These are phyloP conservation scores for Lymantria monacha DNA, from an alignment of 2,888 invertebrate genomes.

Conservation along the genomic window DNA sequence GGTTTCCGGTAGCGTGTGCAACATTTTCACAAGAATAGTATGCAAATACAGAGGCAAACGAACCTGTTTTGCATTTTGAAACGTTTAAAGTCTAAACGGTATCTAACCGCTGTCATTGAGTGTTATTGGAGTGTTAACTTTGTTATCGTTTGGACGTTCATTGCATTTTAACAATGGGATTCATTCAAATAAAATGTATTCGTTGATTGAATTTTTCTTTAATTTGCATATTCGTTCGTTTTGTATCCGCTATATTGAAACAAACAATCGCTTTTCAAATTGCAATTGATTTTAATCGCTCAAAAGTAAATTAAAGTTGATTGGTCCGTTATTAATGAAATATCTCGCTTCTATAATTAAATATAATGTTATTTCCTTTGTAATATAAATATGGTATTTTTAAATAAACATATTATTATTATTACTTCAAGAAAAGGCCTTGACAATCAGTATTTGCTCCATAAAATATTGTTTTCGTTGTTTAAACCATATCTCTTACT, in stretches of 20 bases:
- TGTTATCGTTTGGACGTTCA: conserved; percentile 20
- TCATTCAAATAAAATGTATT: conserved; percentile 9
- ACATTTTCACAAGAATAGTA: conserved; percentile 38
- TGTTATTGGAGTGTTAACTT: conserved; percentile 9
- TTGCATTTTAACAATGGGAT: conserved; percentile 26
- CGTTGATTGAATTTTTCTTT: conserved; percentile 13
- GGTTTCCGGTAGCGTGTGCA: conserved; percentile 55
- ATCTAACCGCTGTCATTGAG: conserved; percentile 6
- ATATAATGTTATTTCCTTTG: neutral
- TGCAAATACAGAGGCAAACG: conserved; percentile 29
- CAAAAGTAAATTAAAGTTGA: conserved; percentile 8
- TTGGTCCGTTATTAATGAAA: conserved; percentile 1
- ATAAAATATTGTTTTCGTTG: no score
- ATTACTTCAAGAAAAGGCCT: no score
- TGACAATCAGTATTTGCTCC: no score
- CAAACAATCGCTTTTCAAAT: conserved; percentile 11
- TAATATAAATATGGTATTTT: no score
- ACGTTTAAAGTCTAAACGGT: conserved; percentile 15
- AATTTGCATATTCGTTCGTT: conserved; percentile 22
- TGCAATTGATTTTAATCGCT: conserved; percentile 17
- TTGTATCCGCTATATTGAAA: conserved; percentile 8
- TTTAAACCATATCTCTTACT: no score
- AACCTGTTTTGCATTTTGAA: conserved; percentile 31
- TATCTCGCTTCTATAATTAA: neutral
- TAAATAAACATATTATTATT: no score